These are phyloP conservation scores for Allochrocebus solatus DNA, from an alignment of 2,797 vertebrate species.

Conservation along the genomic window DNA sequence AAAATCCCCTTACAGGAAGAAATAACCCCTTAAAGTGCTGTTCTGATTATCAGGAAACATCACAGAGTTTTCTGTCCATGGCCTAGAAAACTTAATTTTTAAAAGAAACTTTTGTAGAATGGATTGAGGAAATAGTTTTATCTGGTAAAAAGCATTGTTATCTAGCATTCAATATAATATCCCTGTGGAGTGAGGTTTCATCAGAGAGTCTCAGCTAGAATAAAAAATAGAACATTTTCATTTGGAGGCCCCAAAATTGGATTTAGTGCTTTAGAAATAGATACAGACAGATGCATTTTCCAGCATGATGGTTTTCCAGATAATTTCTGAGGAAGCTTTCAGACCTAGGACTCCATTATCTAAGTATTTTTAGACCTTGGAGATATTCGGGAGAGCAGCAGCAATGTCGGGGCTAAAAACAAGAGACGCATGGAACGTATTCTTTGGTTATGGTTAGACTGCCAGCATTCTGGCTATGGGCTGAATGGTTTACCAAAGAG, in stretches of 20 bases:
- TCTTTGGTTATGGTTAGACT: background rate
- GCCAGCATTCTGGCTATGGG: background rate
- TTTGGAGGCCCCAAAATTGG: slow-evolving; percentile 12
- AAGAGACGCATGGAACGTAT: background rate
- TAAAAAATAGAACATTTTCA: slow-evolving; percentile 54
- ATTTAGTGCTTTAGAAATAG: slow-evolving; percentile 46
- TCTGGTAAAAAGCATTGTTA: background rate
- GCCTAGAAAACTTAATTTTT: slow-evolving; percentile 4
- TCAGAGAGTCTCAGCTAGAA: background rate
- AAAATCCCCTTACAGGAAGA: background rate
- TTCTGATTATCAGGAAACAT: background rate
- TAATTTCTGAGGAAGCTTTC: slow-evolving; percentile 58
- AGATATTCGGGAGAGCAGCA: background rate
- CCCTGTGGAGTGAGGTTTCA: background rate
- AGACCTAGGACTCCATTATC: background rate
- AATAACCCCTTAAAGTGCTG: background rate
- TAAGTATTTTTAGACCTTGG: background rate
- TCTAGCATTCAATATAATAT: background rate
- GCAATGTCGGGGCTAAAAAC: background rate
- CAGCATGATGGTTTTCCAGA: background rate
- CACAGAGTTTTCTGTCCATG: background rate
- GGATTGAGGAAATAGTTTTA: background rate
- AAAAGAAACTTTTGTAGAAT: slow-evolving; percentile 7
- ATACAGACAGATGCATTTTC: slow-evolving; percentile 19
- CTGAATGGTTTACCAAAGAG: background rate